phyloP scores from a whole-genome alignment of 2,888 invertebrate genomes.

The Gortyna flavago region DNA sequence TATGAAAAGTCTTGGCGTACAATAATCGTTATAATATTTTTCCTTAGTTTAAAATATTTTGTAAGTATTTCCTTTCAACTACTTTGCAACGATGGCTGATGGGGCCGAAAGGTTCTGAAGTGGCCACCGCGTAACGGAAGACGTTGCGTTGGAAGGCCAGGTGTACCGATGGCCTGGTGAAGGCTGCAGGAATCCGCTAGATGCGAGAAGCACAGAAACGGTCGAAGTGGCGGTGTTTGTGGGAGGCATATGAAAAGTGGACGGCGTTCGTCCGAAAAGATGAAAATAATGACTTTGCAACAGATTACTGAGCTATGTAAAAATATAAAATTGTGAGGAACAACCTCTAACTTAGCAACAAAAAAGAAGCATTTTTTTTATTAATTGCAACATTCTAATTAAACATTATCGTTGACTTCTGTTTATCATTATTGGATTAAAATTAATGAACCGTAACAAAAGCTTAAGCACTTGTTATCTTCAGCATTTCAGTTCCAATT shows the following conservation, averaged over 20 bases:
- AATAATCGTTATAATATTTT: neutral
- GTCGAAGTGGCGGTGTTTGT: too few species aligned
- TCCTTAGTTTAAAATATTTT: neutral
- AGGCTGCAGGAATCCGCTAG: too few species aligned
- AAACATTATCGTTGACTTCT: neutral
- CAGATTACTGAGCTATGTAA: neutral
- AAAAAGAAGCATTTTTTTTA: neutral
- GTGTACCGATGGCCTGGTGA: too few species aligned
- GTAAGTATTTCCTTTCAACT: neutral
- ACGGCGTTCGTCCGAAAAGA: neutral
- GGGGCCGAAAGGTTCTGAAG: too few species aligned
- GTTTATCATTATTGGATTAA: neutral
- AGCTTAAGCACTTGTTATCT: neutral
- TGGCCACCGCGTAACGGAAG: too few species aligned
- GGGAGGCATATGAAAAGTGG: neutral
- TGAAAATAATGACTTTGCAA: neutral
- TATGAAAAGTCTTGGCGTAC: neutral
- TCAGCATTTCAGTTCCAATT: neutral
- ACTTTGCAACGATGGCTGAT: neutral
- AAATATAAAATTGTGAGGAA: neutral
- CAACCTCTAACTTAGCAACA: neutral
- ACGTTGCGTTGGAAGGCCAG: too few species aligned
- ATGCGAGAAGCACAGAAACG: too few species aligned
- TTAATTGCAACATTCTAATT: neutral
- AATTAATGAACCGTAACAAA: neutral